phyloP scores from a whole-genome alignment of 2,797 vertebrate species.

The Rhabdomys pumilio region DNA sequence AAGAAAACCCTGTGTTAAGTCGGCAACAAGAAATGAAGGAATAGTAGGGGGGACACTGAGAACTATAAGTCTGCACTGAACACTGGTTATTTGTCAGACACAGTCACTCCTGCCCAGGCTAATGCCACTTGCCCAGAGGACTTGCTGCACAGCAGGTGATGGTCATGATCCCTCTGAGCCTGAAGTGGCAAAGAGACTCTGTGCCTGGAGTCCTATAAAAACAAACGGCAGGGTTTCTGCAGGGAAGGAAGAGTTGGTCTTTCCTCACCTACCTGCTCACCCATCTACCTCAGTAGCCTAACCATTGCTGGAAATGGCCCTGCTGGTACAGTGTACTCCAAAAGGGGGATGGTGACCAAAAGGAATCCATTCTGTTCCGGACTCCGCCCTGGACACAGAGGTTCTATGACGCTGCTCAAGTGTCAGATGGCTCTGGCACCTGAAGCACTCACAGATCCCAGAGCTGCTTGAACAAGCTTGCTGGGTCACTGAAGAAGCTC shows the following conservation, averaged over 20 bases:
- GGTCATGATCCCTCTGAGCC: neutral
- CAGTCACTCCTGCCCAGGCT: slow-evolving; percentile 15
- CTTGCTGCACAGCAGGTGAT: slow-evolving; percentile 8
- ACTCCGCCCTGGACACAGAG: neutral
- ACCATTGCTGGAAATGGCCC: neutral
- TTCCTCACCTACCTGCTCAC: neutral
- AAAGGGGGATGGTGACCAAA: neutral
- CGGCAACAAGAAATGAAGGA: neutral
- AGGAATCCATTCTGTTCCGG: neutral
- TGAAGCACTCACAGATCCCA: neutral
- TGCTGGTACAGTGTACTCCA: fast-evolving
- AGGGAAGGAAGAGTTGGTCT: fast-evolving
- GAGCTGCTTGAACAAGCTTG: neutral
- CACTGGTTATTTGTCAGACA: slow-evolving; percentile 12
- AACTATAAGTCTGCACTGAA: neutral
- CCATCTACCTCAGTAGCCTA: neutral
- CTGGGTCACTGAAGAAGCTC: neutral
- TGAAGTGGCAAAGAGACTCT: neutral
- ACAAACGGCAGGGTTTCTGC: neutral
- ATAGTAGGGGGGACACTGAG: fast-evolving
- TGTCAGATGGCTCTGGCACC: neutral
- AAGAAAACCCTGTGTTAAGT: neutral
- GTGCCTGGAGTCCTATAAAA: neutral
- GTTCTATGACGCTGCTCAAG: neutral
- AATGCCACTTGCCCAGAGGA: slow-evolving; percentile 35